A percentile compares a stretch with the other conserved stretches of the same genome.
phyloP scores from a whole-genome alignment of 2,113 vertebrate genomes.

The mouse (Mus musculus) region DNA sequence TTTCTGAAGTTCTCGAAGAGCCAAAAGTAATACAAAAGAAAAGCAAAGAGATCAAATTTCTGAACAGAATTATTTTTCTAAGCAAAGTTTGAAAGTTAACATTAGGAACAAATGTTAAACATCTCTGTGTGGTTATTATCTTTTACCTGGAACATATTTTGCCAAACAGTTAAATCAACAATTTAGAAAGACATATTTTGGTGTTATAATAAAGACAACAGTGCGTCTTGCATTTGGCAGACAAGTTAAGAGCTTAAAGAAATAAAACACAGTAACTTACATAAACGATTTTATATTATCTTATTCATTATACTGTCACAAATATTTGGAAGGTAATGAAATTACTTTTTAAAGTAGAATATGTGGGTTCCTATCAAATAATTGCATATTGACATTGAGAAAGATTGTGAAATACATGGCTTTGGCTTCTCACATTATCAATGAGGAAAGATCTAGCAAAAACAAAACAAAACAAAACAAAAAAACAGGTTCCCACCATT shows the following conservation, averaged over 20 bases:
- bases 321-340: constrained; percentile 23
- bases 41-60: constrained; percentile 83
- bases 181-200: constrained; percentile 65
- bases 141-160: constrained; percentile 83
- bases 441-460: constrained; percentile 15
- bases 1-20: constrained; percentile 80
- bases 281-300: constrained; percentile 55
- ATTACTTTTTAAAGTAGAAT: background rate
- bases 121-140: constrained; percentile 74
- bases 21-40: constrained; percentile 84
- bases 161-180: constrained; percentile 64
- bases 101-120: constrained; percentile 84
- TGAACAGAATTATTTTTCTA: constrained; percentile 85
- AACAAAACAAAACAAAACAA: background rate
- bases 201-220: constrained; percentile 58
- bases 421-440: background rate
- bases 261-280: background rate
- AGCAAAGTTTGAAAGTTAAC: constrained; percentile 80
- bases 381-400: constrained; percentile 37
- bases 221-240: constrained; percentile 56
- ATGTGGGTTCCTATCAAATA: background rate
- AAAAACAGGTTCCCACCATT: background rate
- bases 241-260: constrained; percentile 71
- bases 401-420: constrained; percentile 48
- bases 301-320: constrained; percentile 47